Conservation (phyloP, 2,888 invertebrate genomes). For the Acanthacorydalis orientalis region DNA sequence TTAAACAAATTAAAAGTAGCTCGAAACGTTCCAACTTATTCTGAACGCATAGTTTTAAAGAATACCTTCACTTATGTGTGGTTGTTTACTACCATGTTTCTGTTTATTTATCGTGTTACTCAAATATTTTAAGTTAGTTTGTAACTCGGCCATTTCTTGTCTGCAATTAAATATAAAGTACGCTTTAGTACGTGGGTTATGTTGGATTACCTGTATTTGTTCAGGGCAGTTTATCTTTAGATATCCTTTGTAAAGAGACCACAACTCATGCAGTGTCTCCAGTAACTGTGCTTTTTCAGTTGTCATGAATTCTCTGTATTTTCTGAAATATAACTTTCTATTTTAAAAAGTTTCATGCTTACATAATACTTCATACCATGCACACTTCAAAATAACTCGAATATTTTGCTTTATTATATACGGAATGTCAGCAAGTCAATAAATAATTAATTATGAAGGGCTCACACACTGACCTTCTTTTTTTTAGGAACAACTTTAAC, state of each 20-base stretch:
- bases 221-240: slow-evolving; percentile 36
- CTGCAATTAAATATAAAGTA: slow-evolving; percentile 35
- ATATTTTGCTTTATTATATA: too few species aligned
- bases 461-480: slow-evolving; percentile 25
- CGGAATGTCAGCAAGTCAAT: too few species aligned
- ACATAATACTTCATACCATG: neutral
- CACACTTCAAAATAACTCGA: neutral
- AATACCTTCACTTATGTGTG: slow-evolving; percentile 1
- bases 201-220: slow-evolving; percentile 5
- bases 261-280: slow-evolving; percentile 39
- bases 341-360: neutral
- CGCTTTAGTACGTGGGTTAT: slow-evolving; percentile 17
- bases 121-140: slow-evolving; percentile 58
- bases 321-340: slow-evolving; percentile 29
- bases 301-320: slow-evolving; percentile 39
- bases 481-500: slow-evolving; percentile 54
- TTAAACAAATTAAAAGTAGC: too few species aligned
- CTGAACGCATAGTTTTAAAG: neutral
- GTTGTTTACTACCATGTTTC: neutral
- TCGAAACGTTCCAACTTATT: neutral
- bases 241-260: slow-evolving; percentile 37
- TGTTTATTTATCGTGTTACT: slow-evolving; percentile 18
- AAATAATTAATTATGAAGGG: slow-evolving; percentile 2
- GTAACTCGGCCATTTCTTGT: slow-evolving; percentile 66
- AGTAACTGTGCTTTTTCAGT: slow-evolving; percentile 42